Base-by-base conservation (phyloP, 2,888 invertebrate genomes). In the Plagiodera versicolora region DNA sequence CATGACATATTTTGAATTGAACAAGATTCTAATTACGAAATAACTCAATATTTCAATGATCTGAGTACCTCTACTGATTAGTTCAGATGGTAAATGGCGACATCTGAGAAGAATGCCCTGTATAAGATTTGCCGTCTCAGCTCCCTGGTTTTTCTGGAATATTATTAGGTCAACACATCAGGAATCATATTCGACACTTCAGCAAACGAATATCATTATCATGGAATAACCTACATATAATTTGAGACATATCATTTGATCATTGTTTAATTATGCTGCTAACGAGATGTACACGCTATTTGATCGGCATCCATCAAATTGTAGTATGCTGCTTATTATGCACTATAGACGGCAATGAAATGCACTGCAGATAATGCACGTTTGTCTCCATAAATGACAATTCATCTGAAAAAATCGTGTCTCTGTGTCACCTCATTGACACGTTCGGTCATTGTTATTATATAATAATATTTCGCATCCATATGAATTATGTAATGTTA, bases 351-450 rank as follows among this genome's bases (percentile, higher is more conserved):
- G 46, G 52, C 24, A 50, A 53, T 52, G 45, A 56, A 51, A 51
- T 58, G 56, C 44, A 64, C 45, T 63, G 52, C 48, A 63, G 64
- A 66, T 60, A 65, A 65, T 58, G 55, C 67, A 67, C 65, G 67
- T 65, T 64, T 50, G 52, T 44, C 46, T 20, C 60, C 61, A 57
- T 61, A 65, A 63, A 61, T 60, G 52, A 56, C n/a, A 19, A 58
- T 62, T 19, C 54, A 58, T 64, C 58, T 54, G 52, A 52, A 63
- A 65, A 63, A 67, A 65, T 63, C 67, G 63, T 66, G 66, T 64
- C 61, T 58, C 39, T 57, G 50, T 61, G 58, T 58, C 63, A 57
- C 55, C 35, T 28, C 20, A 32, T 53, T 58, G 56, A 62, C 66
- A 66, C 66, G 66, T 64, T 58, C 39, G 49, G 58, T 60, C 39